Evolutionary conservation across 2,888 invertebrate genomes (phyloP).

Genomic region (Zhuqinia jingwanae): DNA sequence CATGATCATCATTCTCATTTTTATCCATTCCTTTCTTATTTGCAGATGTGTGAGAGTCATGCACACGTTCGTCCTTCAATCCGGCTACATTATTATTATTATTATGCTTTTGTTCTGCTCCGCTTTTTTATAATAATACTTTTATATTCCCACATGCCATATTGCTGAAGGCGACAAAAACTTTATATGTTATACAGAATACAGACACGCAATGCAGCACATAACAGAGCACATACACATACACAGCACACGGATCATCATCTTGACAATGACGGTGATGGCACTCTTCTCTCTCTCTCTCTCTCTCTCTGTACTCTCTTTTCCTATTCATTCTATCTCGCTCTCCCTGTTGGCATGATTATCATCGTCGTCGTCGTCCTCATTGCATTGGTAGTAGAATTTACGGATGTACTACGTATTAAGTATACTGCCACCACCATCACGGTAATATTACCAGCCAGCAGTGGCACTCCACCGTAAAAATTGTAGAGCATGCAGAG

Average conservation of each 20-base stretch:
- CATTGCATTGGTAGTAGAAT: constrained; percentile 1
- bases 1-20: constrained; percentile 9
- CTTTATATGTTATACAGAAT: too few species aligned
- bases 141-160: constrained; percentile 48
- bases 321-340: constrained; percentile 31
- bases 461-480: not conserved
- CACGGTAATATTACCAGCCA: not conserved
- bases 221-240: not conserved
- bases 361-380: too few species aligned
- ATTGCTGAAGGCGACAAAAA: constrained; percentile 56
- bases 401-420: constrained; percentile 10
- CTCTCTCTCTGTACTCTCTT: constrained; percentile 5
- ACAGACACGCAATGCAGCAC: constrained; percentile 62
- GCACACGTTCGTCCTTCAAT: constrained; percentile 65
- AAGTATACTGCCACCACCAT: not conserved
- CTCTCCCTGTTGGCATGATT: constrained; percentile 19
- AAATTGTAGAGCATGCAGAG: not conserved
- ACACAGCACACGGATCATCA: constrained; percentile 22
- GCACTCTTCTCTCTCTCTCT: constrained; percentile 6
- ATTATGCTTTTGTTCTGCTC: not conserved
- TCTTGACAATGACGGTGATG: constrained; percentile 31
- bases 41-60: constrained; percentile 39
- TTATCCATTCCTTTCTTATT: constrained; percentile 40
- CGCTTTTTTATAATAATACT: constrained; percentile 35
- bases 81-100: constrained; percentile 49